Evolutionary conservation across 1,140 invertebrate genomes (phyloP), one percentile per base, ranked within the genome.

Genomic region (Anadara kagoshimensis): DNA sequence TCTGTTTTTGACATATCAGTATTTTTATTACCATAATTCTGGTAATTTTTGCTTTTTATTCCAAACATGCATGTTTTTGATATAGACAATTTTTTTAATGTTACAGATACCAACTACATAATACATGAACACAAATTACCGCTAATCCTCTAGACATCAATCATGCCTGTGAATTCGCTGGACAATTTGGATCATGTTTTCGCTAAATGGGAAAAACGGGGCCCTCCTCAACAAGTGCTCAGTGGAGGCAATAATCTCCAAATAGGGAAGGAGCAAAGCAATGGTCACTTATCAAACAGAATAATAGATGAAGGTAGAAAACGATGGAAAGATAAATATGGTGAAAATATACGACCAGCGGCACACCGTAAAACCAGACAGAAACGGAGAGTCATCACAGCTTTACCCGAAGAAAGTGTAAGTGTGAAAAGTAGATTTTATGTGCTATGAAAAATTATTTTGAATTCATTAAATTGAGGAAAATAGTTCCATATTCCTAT

Each of bases 281-380:
- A 41, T 26, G 49, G 61, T 10, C 47, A 63, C 36, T 18, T 71
- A 18, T 53, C 61, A 36, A 58, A 70, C 0, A 64, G 45, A 41
- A 72, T 70, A 8, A n/a, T 61, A 43, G 20, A 66, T 11, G 62
- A 70, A 16, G 76, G 76, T 3, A 71, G 68, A 56, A 56, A 70
- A 5, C 53, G 51, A n/a, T 78, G 76, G 76, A 71, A 45, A 24
- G 69, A 75, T 4, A 75, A 70, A 36, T 78, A 57, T 75, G 69
- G 76, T 12, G 69, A 78, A 18, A 78, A 49, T 58, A 56, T 76
- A 12, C 26, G 20, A 22, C 65, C 70, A 43, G 20, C 54, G 14
- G 22, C 43, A 26, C 57, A 58, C 41, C 65, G 63, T 24, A 69
- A 53, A 58, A 29, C 65, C 10, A 69, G 36, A 29, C 59, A 69